Conservation (phyloP, 2,888 invertebrate species). For the Oxytorus armatus region DNA sequence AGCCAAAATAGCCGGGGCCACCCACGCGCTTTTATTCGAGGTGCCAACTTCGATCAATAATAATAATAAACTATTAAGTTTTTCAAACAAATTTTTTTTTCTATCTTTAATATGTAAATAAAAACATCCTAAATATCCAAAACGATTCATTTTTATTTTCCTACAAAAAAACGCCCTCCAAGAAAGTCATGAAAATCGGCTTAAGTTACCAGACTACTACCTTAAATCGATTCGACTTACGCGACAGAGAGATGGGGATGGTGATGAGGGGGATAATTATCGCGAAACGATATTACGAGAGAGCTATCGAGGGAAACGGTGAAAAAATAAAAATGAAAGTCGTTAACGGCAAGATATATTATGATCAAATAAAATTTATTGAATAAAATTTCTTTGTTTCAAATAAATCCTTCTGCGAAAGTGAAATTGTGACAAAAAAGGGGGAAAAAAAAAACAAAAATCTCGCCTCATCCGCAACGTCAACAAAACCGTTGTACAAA, state of each 20-base stretch:
- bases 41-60: too few species aligned
- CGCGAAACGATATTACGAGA: constrained; percentile 5
- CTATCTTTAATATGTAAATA: too few species aligned
- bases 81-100: too few species aligned
- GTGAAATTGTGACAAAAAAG: constrained; percentile 42
- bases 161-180: too few species aligned
- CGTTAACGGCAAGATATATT: not conserved
- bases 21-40: too few species aligned
- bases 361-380: not conserved
- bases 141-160: too few species aligned
- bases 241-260: too few species aligned
- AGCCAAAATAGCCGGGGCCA: too few species aligned
- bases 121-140: too few species aligned
- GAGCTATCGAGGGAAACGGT: not conserved
- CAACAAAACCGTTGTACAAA: constrained; percentile 74
- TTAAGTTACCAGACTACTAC: too few species aligned
- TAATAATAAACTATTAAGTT: too few species aligned
- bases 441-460: constrained; percentile 64
- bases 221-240: constrained; percentile 6
- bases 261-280: not conserved
- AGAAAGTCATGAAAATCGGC: too few species aligned
- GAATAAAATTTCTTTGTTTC: constrained; percentile 4
- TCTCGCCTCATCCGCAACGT: constrained; percentile 62
- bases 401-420: not conserved
- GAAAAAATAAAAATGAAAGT: not conserved